A percentile compares a stretch with the other conserved stretches of the same genome.
Evolutionary conservation across 2,113 vertebrate species (phyloP).

Genomic region (Anthoscopus minutus): DNA sequence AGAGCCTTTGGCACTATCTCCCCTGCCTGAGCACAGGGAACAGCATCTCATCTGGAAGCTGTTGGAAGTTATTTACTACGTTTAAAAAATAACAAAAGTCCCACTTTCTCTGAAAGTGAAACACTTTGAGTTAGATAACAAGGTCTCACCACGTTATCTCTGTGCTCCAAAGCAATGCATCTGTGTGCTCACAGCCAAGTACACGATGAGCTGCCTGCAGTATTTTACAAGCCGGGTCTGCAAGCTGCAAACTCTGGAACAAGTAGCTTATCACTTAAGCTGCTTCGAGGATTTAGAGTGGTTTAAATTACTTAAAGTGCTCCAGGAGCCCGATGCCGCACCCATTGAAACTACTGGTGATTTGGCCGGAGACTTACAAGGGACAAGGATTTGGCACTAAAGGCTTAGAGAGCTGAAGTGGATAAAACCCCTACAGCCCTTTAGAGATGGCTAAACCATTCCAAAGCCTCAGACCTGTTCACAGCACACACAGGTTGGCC

Average conservation of each 20-base stretch:
- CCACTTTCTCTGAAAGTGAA: not conserved
- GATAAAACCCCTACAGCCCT: slow-evolving; percentile 25
- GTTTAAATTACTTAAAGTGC: slow-evolving; percentile 55
- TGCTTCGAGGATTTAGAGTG: slow-evolving; percentile 46
- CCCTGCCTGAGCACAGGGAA: not conserved
- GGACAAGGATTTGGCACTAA: slow-evolving; percentile 26
- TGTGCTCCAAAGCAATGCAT: not conserved
- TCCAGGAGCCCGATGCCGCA: slow-evolving; percentile 5
- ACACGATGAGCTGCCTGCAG: not conserved
- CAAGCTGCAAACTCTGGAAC: slow-evolving; percentile 30
- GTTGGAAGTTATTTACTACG: not conserved
- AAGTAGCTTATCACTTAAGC: slow-evolving; percentile 57
- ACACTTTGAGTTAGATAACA: not conserved
- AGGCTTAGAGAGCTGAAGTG: slow-evolving; percentile 39
- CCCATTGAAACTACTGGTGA: not conserved
- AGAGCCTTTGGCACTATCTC: not conserved
- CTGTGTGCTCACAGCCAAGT: not conserved
- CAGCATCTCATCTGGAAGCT: not conserved
- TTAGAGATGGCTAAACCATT: slow-evolving; percentile 20
- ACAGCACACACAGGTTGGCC: not conserved
- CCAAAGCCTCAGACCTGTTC: not conserved
- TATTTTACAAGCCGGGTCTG: not conserved
- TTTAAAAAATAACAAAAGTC: not conserved
- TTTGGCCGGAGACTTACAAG: slow-evolving; percentile 5
- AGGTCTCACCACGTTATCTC: not conserved